Evolutionary conservation across 1,140 invertebrate genomes (phyloP).

Genomic region (Heliconius nattereri): DNA sequence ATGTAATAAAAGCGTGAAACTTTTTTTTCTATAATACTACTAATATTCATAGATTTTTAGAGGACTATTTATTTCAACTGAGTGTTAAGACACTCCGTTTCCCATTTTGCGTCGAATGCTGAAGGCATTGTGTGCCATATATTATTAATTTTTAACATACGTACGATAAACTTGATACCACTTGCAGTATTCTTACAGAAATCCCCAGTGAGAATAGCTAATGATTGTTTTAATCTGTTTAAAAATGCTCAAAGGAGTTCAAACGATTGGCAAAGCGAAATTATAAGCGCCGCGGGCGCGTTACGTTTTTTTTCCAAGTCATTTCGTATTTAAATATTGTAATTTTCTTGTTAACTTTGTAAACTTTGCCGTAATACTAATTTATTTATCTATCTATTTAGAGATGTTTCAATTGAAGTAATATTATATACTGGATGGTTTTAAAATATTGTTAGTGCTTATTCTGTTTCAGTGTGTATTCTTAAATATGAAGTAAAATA

Average conservation of each 20-base stretch:
- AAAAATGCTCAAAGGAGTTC: constrained; percentile 71
- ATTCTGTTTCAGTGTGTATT: background rate
- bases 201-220: constrained; percentile 66
- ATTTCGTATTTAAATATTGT: constrained; percentile 33
- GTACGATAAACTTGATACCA: background rate
- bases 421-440: background rate
- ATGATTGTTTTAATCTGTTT: constrained; percentile 74
- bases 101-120: too few species aligned
- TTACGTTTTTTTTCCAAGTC: constrained; percentile 29
- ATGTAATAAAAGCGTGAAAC: too few species aligned
- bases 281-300: constrained; percentile 25
- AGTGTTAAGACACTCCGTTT: too few species aligned
- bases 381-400: background rate
- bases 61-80: too few species aligned
- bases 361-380: background rate
- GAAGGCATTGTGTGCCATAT: too few species aligned
- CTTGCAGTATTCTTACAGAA: background rate
- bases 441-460: background rate
- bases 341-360: constrained; percentile 30
- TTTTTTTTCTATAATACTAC: too few species aligned
- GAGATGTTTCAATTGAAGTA: background rate
- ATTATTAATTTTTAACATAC: background rate
- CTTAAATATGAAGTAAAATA: background rate
- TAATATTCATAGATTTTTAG: too few species aligned
- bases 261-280: constrained; percentile 43